Evolutionary conservation across 2,797 vertebrate species (phyloP).

Genomic region (Hipposideros larvatus): DNA sequence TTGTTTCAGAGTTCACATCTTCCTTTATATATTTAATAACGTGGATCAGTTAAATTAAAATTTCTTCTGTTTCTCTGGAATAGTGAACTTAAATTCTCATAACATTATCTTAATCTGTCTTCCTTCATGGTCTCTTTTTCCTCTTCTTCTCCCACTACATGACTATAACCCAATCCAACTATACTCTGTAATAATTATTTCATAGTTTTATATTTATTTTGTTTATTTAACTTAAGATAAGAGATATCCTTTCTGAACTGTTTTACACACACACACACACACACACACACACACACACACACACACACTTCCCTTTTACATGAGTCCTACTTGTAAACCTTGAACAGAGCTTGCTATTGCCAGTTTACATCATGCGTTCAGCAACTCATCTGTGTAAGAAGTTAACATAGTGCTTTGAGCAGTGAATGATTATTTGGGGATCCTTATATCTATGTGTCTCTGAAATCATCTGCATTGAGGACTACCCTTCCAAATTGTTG

Average conservation of each 20-base stretch:
- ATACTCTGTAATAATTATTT: neutral
- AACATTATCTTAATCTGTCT: neutral
- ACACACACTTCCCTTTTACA: neutral
- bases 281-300: too few relatives aligned
- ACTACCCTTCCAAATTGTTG: neutral
- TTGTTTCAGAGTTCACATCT: neutral
- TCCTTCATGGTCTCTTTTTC: neutral
- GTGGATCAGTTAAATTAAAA: neutral
- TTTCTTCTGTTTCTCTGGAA: neutral
- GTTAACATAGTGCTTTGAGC: neutral
- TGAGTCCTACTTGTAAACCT: neutral
- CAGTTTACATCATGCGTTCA: neutral
- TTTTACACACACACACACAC: too few relatives aligned
- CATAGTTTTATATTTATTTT: constrained; percentile 12
- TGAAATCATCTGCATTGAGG: neutral
- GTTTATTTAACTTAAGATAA: neutral
- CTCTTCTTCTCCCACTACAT: neutral
- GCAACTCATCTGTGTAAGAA: neutral
- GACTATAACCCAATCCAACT: neutral
- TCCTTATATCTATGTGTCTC: neutral
- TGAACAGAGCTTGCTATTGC: neutral
- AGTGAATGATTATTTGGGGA: neutral
- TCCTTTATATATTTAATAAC: neutral
- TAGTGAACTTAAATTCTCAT: neutral
- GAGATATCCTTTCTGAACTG: neutral